These are phyloP conservation scores for Pogonophryne albipinna DNA, from an alignment of 2,797 vertebrate genomes.

Conservation along the genomic window DNA sequence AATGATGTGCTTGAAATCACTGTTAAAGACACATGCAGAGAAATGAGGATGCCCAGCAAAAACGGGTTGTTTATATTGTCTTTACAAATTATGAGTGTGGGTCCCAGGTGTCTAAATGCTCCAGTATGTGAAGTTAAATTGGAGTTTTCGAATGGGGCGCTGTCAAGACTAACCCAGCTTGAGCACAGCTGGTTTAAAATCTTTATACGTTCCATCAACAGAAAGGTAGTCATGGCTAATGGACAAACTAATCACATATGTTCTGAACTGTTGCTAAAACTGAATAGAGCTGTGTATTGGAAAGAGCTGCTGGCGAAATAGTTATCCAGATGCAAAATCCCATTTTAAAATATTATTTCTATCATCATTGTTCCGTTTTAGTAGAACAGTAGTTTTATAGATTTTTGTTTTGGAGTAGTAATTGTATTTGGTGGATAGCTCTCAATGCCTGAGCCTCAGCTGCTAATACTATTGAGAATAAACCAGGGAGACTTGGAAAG, in stretches of 20 bases:
- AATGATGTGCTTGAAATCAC: conserved; percentile 34
- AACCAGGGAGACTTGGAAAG: not conserved
- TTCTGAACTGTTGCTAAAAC: not conserved
- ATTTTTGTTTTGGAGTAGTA: conserved; percentile 9
- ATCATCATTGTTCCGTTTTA: not conserved
- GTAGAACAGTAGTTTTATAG: not conserved
- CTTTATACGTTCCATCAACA: not conserved
- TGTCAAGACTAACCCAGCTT: not conserved
- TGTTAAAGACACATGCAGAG: conserved; percentile 17
- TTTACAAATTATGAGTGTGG: not conserved
- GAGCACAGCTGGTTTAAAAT: not conserved
- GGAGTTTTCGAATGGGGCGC: not conserved
- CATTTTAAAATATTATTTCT: too few species aligned
- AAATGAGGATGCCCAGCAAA: conserved; percentile 6
- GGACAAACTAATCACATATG: conserved; percentile 1
- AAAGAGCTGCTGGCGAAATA: not conserved
- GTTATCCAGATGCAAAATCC: too few species aligned
- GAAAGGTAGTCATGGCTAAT: not conserved
- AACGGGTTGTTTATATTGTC: not conserved
- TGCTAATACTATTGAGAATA: not conserved
- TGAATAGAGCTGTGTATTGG: not conserved
- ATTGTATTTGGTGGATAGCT: not conserved
- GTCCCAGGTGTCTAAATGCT: not conserved
- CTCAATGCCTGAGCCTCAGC: not conserved
- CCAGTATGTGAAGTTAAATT: not conserved